Evolutionary conservation across 2,888 invertebrate species (phyloP).

Genomic region (Nomada fabriciana): DNA sequence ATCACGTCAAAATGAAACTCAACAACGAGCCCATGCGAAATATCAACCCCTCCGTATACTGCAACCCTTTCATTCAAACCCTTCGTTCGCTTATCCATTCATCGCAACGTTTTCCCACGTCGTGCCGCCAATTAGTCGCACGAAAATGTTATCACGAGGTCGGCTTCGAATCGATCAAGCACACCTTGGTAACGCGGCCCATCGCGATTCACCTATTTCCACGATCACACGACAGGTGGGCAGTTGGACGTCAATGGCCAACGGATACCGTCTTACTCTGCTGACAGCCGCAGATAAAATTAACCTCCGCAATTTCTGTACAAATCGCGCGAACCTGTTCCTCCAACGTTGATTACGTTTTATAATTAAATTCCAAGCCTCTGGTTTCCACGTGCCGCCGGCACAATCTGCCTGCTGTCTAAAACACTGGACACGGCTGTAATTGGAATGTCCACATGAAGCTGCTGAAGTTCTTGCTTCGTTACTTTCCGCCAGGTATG

Average conservation of each 20-base stretch:
- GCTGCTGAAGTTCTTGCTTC: constrained; percentile 88
- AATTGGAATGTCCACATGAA: constrained; percentile 85
- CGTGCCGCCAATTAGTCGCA: neutral
- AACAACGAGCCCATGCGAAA: no score
- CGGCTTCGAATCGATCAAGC: constrained; percentile 72
- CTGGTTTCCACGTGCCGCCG: constrained; percentile 2
- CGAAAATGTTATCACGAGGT: neutral
- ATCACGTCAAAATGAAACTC: no score
- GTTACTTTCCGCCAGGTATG: constrained; percentile 90
- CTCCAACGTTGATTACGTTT: constrained; percentile 54
- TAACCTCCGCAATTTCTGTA: constrained; percentile 26
- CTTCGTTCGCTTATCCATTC: neutral
- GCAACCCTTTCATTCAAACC: neutral
- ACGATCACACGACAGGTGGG: constrained; percentile 16
- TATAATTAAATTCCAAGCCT: constrained; percentile 63
- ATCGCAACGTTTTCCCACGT: neutral
- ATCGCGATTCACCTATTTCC: constrained; percentile 34
- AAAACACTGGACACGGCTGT: constrained; percentile 52
- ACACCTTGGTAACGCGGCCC: constrained; percentile 65
- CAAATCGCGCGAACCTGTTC: constrained; percentile 26
- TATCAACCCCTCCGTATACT: neutral
- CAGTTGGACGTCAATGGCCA: constrained; percentile 15
- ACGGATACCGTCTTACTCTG: constrained; percentile 7
- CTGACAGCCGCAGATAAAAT: constrained; percentile 52
- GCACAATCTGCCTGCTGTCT: constrained; percentile 34